Base-by-base conservation (phyloP, 37 sponge, comb jelly and placozoan species). In the Halisarca cf. caerulea region DNA sequence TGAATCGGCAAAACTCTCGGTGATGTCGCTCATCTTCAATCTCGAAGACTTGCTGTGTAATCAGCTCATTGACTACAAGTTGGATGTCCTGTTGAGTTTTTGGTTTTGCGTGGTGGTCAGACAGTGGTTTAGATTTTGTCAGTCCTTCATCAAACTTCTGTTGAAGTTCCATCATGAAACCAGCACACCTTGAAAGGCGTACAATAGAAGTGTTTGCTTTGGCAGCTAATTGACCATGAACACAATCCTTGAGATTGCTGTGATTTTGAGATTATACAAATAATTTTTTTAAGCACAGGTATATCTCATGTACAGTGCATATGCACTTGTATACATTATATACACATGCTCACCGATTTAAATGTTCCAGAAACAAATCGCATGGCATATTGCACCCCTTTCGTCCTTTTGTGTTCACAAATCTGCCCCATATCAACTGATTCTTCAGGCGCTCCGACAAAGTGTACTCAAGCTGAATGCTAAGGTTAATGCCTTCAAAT, bases 301-400 rank as follows among this genome's bases (percentile, higher is more conserved):
- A 11, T 9, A 71, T 20, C 11, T 47, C 51, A 71, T 32, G 9
- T 33, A 71, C 21, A 71, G 38, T 71, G 32, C 73, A 71, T 34
- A 37, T 27, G 15, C 15, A 62, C 51, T 14, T 47, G 11, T 47
- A 47, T 47, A 47, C 11, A 47, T 47, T n/a, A n/a, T n/a, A n/a
- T n/a, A n/a, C n/a, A n/a, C n/a, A 15, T 66, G 68, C 68, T 66
- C 68, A 71, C 24, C 53, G 27, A 44, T 69, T 88, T 9, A 88
- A 39, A 54, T 88, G 89, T 18, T 90, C 90, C 83, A 90, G 73
- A 69, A 66, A 80, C 4, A 89, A 18, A 43, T 89, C 90, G 73
- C 78, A 72, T 53, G 90, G 82, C 2, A 90, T 86, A 71, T 90
- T 83, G 5, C 59, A n/a, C 0, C 91, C 91, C 21, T 27, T 28